These are phyloP conservation scores for Ctenochaetus hawaiiensis DNA, from an alignment of 2,797 vertebrate genomes.

Conservation along the genomic window DNA sequence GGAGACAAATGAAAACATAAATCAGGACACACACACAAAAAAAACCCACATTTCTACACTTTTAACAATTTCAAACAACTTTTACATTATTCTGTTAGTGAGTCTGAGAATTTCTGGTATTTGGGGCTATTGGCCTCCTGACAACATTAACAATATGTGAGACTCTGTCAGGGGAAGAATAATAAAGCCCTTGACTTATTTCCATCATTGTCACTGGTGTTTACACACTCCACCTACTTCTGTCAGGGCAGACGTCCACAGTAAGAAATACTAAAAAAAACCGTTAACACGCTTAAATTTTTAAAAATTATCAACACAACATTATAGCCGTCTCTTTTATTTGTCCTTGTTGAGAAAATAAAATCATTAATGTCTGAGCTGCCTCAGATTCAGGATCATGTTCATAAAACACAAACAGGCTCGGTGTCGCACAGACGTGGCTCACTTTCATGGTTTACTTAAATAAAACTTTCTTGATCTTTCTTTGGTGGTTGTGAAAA, in stretches of 20 bases:
- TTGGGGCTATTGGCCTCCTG: background rate
- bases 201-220: background rate
- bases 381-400: no score
- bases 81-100: background rate
- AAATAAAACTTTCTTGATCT: no score
- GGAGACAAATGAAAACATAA: conserved; percentile 19
- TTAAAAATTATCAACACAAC: no score
- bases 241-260: background rate
- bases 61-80: background rate
- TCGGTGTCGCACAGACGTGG: no score
- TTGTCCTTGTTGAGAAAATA: no score
- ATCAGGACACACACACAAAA: background rate
- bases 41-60: background rate
- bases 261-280: no score
- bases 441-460: no score
- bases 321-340: no score
- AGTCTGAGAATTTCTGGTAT: background rate
- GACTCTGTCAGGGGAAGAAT: no score
- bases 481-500: background rate
- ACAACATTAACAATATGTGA: background rate
- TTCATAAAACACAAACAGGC: no score
- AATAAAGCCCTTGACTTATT: background rate
- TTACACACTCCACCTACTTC: background rate
- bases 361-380: no score
- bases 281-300: no score